These are phyloP conservation scores for Valencia hispanica DNA, from an alignment of 2,797 vertebrate species.

Conservation along the genomic window DNA sequence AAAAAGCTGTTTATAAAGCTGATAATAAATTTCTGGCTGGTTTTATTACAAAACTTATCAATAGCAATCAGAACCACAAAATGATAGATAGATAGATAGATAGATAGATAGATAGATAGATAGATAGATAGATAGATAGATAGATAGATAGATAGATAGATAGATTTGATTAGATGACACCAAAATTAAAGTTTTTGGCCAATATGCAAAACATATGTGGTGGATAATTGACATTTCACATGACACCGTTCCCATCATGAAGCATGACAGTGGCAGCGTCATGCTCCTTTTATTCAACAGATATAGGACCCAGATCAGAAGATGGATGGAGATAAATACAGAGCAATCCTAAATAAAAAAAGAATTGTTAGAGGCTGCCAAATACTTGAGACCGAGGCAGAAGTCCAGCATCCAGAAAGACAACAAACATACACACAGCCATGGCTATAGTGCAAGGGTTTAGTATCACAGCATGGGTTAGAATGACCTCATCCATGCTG, in stretches of 20 bases:
- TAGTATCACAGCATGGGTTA: not conserved
- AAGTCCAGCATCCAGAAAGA: not conserved
- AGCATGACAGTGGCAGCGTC: not conserved
- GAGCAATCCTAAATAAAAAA: not conserved
- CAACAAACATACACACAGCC: not conserved
- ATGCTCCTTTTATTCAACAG: not conserved
- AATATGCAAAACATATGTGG: not conserved
- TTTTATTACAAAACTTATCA: not conserved
- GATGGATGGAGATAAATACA: not conserved
- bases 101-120: constrained; percentile 4
- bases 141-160: constrained; percentile 1
- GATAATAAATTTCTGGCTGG: not conserved
- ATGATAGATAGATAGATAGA: not conserved
- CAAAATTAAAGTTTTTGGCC: not conserved
- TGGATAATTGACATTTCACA: not conserved
- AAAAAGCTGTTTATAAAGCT: not conserved
- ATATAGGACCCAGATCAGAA: not conserved
- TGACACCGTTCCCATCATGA: not conserved
- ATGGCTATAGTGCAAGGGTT: not conserved
- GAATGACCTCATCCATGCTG: too few relatives aligned
- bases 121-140: constrained; percentile 6
- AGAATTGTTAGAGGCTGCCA: not conserved
- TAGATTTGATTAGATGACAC: not conserved
- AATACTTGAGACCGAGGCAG: not conserved
- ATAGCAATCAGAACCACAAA: not conserved